Base-by-base conservation (phyloP, 2,888 invertebrate genomes). In the Eupithecia vulgata region DNA sequence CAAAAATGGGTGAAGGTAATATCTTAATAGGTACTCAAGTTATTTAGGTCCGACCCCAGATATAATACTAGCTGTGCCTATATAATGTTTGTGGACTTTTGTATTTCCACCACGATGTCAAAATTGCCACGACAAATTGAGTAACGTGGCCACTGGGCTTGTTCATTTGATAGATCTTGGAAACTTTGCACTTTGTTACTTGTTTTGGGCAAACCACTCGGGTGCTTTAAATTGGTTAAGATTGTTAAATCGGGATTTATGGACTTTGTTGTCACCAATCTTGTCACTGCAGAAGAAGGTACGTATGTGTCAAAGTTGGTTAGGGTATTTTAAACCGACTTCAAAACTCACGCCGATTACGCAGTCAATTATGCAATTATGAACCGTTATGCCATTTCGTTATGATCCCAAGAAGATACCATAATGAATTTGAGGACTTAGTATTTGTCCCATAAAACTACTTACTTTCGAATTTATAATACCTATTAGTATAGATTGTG, bases 181-280 rank as follows among this genome's bases (percentile, higher is more conserved):
- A 5, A 25, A 57, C 21, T 57, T 57, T 57, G 21, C 25, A 13
- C 21, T 57, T 21, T 52, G 21, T 52, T 48, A 48, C 10, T 57
- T 57, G 25, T 64, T 64, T 37, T 64, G 35, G 35, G n/a, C 35
- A 64, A 64, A 37, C 62, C 62, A 8, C 37, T 64, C n/a, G 62
- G 62, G 37, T n/a, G 35, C 12, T n/a, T 17, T 64, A 37, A 64
- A 64, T 64, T 64, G 37, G 37, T 17, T 34, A 61, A 34, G 34
- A 61, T 61, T 30, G 13, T 15, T 37, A 3, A 62, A 37, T 4
- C 37, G n/a, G 37, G 62, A 64, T 64, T 64, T 64, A 64, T 64
- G 37, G 21, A 37, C 35, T 64, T 64, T 35, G 10, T 64, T 37
- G 10, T n/a, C n/a, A 10, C 12, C 10, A n/a, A 64, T n/a, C 35